Conservation (phyloP, 2,888 invertebrate genomes). For the Ormia ochracea region DNA sequence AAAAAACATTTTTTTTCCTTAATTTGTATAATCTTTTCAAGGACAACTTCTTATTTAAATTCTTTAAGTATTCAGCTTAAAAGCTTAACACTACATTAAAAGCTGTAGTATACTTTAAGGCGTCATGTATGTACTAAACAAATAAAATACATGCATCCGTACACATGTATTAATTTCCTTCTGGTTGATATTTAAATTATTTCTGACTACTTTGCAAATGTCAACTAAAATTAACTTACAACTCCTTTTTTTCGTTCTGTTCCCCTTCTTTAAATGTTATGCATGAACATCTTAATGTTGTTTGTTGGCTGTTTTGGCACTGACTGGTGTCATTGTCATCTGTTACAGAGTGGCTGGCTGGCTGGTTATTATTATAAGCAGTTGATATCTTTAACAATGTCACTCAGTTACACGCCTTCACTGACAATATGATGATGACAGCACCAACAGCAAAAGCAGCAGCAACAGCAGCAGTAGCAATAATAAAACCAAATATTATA, state of each 20-base stretch:
- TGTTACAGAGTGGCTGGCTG: neutral
- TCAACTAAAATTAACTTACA: slow-evolving; percentile 1
- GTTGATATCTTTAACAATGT: slow-evolving; percentile 58
- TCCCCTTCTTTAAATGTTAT: neutral
- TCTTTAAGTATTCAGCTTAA: neutral
- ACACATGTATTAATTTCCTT: neutral
- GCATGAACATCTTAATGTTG: slow-evolving; percentile 9
- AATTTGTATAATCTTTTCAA: neutral
- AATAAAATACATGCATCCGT: too few relatives aligned
- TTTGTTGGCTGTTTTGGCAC: slow-evolving; percentile 15
- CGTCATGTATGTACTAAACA: neutral
- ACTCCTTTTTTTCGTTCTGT: neutral
- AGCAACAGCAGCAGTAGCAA: slow-evolving; percentile 8
- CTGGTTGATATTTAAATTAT: neutral
- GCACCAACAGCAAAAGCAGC: neutral
- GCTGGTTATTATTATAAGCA: slow-evolving; percentile 27
- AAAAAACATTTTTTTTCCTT: too few relatives aligned
- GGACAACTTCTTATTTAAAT: neutral
- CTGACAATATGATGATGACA: slow-evolving; percentile 53
- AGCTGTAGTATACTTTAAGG: neutral
- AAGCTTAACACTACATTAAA: neutral
- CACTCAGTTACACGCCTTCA: slow-evolving; percentile 58
- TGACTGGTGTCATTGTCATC: slow-evolving; percentile 38
- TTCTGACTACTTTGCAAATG: neutral
- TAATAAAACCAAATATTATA: slow-evolving; percentile 41